A percentile compares a stretch with the other conserved stretches of the same genome.
Evolutionary conservation across 2,113 vertebrate genomes (phyloP).

Genomic region (Pomatorhinus ruficollis): DNA sequence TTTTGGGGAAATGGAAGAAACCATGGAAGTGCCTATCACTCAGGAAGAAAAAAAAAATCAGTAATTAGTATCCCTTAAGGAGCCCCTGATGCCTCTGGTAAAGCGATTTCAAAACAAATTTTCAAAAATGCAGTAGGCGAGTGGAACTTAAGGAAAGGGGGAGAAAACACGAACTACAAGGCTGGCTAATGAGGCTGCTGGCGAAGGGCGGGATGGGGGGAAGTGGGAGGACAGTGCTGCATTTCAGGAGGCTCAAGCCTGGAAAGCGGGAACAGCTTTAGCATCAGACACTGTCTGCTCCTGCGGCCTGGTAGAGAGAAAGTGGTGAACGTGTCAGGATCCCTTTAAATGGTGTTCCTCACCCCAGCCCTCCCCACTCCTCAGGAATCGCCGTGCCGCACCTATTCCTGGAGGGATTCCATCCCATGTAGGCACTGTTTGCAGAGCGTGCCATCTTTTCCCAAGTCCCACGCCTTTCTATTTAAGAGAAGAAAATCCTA

Average conservation of each 20-base stretch:
- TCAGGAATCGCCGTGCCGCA: neutral
- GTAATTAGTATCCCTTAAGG: slow-evolving; percentile 42
- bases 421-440: neutral
- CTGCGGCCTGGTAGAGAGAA: neutral
- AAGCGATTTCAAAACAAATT: slow-evolving; percentile 78
- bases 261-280: slow-evolving; percentile 38
- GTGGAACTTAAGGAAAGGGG: slow-evolving; percentile 56
- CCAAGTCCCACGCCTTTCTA: neutral
- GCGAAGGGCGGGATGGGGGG: neutral
- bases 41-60: neutral
- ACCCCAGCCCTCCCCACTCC: too few relatives aligned
- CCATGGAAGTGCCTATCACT: slow-evolving; percentile 15
- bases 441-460: neutral
- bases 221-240: neutral
- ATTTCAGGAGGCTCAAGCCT: slow-evolving; percentile 27
- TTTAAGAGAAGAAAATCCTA: neutral
- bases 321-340: neutral
- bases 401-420: neutral
- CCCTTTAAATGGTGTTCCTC: neutral
- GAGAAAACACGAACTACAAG: slow-evolving; percentile 46
- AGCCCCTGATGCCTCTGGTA: slow-evolving; percentile 60
- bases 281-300: neutral
- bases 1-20: neutral
- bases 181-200: slow-evolving; percentile 55
- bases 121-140: slow-evolving; percentile 49